These are phyloP conservation scores for Pomatostomus ruficeps DNA, from an alignment of 2,113 vertebrate genomes.

Conservation along the genomic window DNA sequence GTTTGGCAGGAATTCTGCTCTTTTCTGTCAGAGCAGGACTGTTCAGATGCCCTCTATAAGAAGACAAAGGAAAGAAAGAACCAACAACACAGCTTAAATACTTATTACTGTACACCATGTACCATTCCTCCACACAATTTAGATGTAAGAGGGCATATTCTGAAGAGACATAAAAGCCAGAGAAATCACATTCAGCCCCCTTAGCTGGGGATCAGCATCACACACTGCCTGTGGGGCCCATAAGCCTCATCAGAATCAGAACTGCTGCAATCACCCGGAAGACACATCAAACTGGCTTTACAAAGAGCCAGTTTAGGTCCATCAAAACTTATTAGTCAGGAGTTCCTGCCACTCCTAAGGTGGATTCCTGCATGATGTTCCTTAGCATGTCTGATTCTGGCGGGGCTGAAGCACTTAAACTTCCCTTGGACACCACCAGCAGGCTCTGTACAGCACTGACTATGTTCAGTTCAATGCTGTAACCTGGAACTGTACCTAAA, in stretches of 20 bases:
- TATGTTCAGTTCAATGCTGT: not conserved
- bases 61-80: not conserved
- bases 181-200: not conserved
- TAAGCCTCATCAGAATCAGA: not conserved
- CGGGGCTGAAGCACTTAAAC: not conserved
- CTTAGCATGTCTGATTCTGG: not conserved
- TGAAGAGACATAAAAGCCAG: not conserved
- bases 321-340: not conserved
- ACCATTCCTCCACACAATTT: not conserved
- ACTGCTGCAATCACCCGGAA: not conserved
- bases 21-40: slow-evolving; percentile 25
- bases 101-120: not conserved
- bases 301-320: not conserved
- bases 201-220: not conserved
- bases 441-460: not conserved
- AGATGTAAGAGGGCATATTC: not conserved
- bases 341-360: not conserved
- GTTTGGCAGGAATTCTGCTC: slow-evolving; percentile 8
- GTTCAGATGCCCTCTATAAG: slow-evolving; percentile 40
- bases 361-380: not conserved
- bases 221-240: not conserved
- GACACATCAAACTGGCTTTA: not conserved
- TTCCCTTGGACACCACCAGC: not conserved
- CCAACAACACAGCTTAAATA: not conserved
- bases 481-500: not conserved